Conservation (phyloP, 2,888 invertebrate species). For the Tubulanus polymorphus region DNA sequence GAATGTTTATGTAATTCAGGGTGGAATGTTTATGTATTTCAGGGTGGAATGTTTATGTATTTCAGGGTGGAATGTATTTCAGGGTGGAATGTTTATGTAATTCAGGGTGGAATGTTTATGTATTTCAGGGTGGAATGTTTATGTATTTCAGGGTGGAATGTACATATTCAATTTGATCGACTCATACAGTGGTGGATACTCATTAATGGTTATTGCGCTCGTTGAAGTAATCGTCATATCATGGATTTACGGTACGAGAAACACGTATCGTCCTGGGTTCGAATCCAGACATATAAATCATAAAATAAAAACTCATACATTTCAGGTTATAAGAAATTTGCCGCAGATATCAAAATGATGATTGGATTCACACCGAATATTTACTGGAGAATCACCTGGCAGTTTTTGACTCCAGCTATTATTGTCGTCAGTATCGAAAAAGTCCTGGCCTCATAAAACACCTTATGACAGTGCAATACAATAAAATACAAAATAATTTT, state of each 20-base stretch:
- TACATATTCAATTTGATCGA: conserved; percentile 43
- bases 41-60: too few relatives aligned
- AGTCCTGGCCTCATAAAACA: too few relatives aligned
- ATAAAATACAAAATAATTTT: too few relatives aligned
- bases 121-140: conserved; percentile 1
- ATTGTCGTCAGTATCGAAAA: conserved; percentile 64
- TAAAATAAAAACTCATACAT: background rate
- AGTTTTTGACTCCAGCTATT: conserved; percentile 65
- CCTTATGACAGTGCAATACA: too few relatives aligned
- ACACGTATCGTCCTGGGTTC: too few relatives aligned
- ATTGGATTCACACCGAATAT: conserved; percentile 57
- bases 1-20: too few relatives aligned
- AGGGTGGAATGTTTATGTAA: too few relatives aligned
- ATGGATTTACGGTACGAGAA: conserved; percentile 35
- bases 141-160: conserved; percentile 38
- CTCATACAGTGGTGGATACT: conserved; percentile 43
- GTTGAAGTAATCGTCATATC: conserved; percentile 35
- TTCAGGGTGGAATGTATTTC: too few relatives aligned
- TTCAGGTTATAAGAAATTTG: conserved; percentile 51
- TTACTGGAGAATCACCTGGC: conserved; percentile 73
- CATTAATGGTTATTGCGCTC: conserved; percentile 40
- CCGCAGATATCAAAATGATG: conserved; percentile 55
- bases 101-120: too few relatives aligned
- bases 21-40: too few relatives aligned
- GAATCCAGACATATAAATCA: background rate